A percentile compares a stretch with the other conserved stretches of the same genome.
phyloP scores from a whole-genome alignment of 2,888 invertebrate genomes.

The Podotricha telesiphe region DNA sequence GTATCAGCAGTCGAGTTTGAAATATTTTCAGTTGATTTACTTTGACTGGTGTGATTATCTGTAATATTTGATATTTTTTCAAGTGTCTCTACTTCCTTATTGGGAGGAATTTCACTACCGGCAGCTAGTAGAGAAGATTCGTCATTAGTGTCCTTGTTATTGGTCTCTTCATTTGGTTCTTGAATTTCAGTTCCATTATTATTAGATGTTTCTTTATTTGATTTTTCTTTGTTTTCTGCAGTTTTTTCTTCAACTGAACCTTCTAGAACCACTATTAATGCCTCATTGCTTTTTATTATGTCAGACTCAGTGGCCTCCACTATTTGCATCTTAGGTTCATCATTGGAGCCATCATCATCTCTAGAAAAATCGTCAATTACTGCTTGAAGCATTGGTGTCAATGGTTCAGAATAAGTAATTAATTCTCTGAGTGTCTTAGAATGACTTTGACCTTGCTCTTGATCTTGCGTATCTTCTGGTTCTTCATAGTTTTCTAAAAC shows the following conservation, averaged over 20 bases:
- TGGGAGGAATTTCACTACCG: constrained; percentile 8
- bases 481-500: constrained; percentile 64
- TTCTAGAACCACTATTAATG: constrained; percentile 36
- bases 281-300: neutral
- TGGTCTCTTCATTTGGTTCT: neutral
- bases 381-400: constrained; percentile 65
- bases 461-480: constrained; percentile 55
- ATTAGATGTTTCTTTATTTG: neutral
- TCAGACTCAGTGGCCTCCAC: constrained; percentile 50
- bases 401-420: constrained; percentile 65
- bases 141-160: neutral
- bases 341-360: constrained; percentile 56
- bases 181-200: neutral
- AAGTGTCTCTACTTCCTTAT: constrained; percentile 10
- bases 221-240: neutral
- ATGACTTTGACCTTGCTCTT: constrained; percentile 32
- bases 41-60: constrained; percentile 20
- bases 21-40: constrained; percentile 47
- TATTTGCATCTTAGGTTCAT: constrained; percentile 58
- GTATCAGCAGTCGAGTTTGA: constrained; percentile 60
- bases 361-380: constrained; percentile 67
- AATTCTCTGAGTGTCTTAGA: constrained; percentile 62
- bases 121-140: constrained; percentile 6
- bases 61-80: constrained; percentile 29
- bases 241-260: constrained; percentile 33